Evolutionary conservation across 2,888 invertebrate species (phyloP).

Genomic region (Oegoconia quadripuncta): DNA sequence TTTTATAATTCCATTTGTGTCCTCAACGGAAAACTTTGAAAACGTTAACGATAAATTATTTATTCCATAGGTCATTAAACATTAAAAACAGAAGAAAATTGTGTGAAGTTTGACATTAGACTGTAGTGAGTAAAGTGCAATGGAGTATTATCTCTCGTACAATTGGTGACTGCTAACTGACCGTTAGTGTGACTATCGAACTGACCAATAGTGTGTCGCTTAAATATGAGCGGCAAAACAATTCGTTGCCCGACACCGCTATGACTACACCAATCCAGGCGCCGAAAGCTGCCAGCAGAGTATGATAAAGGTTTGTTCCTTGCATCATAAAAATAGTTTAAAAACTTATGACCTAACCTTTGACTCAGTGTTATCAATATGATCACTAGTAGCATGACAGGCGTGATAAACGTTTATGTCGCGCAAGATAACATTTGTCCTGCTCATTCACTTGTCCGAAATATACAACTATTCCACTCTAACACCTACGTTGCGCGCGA

Average conservation of each 20-base stretch:
- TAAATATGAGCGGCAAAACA: slow-evolving; percentile 32
- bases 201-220: slow-evolving; percentile 23
- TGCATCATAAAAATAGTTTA: not conserved
- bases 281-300: slow-evolving; percentile 45
- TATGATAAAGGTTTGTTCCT: slow-evolving; percentile 55
- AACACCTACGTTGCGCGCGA: too few species aligned
- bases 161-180: slow-evolving; percentile 21
- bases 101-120: too few species aligned
- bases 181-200: slow-evolving; percentile 25
- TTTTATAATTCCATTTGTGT: not conserved
- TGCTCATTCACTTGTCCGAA: too few species aligned
- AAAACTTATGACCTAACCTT: not conserved
- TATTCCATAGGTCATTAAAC: too few species aligned
- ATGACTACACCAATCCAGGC: slow-evolving; percentile 40
- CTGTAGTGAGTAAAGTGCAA: too few species aligned
- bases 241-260: slow-evolving; percentile 32
- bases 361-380: too few species aligned
- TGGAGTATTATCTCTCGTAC: slow-evolving; percentile 26
- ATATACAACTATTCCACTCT: too few species aligned
- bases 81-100: too few species aligned
- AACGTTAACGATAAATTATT: too few species aligned
- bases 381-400: too few species aligned
- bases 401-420: too few species aligned
- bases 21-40: not conserved
- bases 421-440: too few species aligned